Percentiles rank a stretch among this genome's conserved stretches.
Conservation (phyloP, 2,888 invertebrate genomes). For the Sarcophaga subvicina region DNA sequence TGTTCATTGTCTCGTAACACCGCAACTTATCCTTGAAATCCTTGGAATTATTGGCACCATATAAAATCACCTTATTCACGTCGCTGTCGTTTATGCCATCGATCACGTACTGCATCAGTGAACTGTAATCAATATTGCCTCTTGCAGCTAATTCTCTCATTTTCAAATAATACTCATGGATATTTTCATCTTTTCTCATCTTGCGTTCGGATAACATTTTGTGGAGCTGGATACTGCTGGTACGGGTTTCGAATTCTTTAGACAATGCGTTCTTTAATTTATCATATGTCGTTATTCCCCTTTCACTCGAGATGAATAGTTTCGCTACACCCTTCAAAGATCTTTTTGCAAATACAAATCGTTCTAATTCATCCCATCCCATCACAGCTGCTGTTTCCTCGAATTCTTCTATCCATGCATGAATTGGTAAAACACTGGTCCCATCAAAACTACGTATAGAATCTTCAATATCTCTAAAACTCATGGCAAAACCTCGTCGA, state of each 20-base stretch:
- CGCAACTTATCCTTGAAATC: slow-evolving; percentile 68
- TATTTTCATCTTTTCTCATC: slow-evolving; percentile 75
- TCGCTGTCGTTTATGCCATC: slow-evolving; percentile 76
- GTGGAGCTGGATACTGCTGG: slow-evolving; percentile 56
- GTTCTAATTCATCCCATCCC: slow-evolving; percentile 61
- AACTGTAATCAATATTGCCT: slow-evolving; percentile 75
- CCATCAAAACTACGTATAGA: no score
- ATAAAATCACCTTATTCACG: slow-evolving; percentile 60
- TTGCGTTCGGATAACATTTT: slow-evolving; percentile 69
- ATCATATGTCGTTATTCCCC: no score
- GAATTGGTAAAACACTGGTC: not conserved
- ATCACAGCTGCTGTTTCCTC: slow-evolving; percentile 53
- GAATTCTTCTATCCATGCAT: slow-evolving; percentile 55
- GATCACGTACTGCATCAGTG: slow-evolving; percentile 78
- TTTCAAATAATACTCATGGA: slow-evolving; percentile 76
- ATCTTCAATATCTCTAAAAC: no score
- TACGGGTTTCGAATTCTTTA: no score
- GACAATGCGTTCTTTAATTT: no score
- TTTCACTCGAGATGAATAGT: no score
- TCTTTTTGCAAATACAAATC: slow-evolving; percentile 60
- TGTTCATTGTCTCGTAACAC: slow-evolving; percentile 51
- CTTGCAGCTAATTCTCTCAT: slow-evolving; percentile 79
- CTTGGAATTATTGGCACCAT: slow-evolving; percentile 56
- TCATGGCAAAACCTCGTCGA: no score
- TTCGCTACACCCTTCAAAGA: slow-evolving; percentile 40